Percentiles rank a stretch among this genome's conserved stretches.
These are phyloP conservation scores for Philaenus spumarius DNA, from an alignment of 1,140 invertebrate genomes.

Conservation along the genomic window DNA sequence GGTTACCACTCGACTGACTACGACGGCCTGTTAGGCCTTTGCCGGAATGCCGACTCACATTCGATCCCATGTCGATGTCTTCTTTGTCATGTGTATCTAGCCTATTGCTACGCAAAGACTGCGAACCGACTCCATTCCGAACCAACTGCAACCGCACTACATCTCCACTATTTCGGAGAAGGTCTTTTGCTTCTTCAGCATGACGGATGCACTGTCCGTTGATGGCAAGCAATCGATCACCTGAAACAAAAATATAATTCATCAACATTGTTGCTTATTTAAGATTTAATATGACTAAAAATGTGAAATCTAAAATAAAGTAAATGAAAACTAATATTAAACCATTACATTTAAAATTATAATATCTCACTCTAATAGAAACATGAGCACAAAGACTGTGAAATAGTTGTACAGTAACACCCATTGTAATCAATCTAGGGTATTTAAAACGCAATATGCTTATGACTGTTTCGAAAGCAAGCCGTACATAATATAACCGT, in stretches of 20 bases:
- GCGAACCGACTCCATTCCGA: neutral
- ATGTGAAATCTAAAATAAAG: neutral
- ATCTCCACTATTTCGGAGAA: neutral
- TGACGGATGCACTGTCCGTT: conserved; percentile 3
- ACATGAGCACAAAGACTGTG: neutral
- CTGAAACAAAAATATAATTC: conserved; percentile 2
- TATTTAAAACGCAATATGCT: too few relatives aligned
- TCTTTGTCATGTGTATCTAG: neutral
- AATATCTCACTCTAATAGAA: neutral
- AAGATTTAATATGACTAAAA: neutral
- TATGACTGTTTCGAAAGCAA: too few relatives aligned
- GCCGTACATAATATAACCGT: too few relatives aligned
- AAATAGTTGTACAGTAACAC: neutral
- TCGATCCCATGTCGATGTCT: conserved; percentile 53
- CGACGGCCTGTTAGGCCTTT: conserved; percentile 59
- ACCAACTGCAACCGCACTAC: neutral
- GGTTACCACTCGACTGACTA: conserved; percentile 58
- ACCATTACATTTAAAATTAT: neutral
- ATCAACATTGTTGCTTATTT: too few relatives aligned
- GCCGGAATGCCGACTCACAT: conserved; percentile 60
- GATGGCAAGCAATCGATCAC: conserved; percentile 12
- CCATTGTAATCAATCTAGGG: too few relatives aligned
- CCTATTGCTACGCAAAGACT: neutral
- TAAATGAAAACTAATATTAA: neutral
- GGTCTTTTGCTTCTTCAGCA: neutral